Percentiles rank a stretch among this genome's conserved stretches.
phyloP scores from a whole-genome alignment of 2,797 vertebrate species.

The Selene dorsalis region DNA sequence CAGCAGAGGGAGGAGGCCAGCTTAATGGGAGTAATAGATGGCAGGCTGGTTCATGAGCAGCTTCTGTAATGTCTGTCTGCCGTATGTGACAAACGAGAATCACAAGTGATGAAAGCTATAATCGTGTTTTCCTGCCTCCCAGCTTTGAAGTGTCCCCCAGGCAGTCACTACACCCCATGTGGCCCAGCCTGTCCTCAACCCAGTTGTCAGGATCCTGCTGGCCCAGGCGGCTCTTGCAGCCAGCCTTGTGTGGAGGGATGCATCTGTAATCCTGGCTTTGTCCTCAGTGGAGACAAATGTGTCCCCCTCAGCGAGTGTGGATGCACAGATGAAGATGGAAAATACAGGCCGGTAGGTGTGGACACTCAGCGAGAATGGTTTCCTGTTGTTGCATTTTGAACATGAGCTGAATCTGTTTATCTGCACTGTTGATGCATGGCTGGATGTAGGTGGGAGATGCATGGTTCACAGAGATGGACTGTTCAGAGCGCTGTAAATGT shows the following conservation, averaged over 20 bases:
- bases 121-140: constrained; percentile 1
- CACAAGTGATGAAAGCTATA: too few species aligned
- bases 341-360: constrained; percentile 85
- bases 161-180: constrained; percentile 86
- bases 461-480: constrained; percentile 87
- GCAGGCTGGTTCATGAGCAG: too few species aligned
- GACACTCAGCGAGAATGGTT: not conserved
- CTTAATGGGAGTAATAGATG: too few species aligned
- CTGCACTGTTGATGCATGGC: not conserved
- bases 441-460: constrained; percentile 83
- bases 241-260: constrained; percentile 89
- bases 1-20: too few species aligned
- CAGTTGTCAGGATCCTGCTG: constrained; percentile 83
- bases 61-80: too few species aligned
- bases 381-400: not conserved
- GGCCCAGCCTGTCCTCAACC: constrained; percentile 84
- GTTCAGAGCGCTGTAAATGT: constrained; percentile 88
- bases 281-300: constrained; percentile 90
- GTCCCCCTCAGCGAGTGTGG: constrained; percentile 87
- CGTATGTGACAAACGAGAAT: too few species aligned
- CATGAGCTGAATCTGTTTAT: not conserved
- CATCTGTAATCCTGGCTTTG: constrained; percentile 84
- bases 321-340: constrained; percentile 83
- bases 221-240: constrained; percentile 74
- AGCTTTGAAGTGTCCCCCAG: constrained; percentile 88